These are phyloP conservation scores for Stomorhina lunata DNA, from an alignment of 2,888 invertebrate genomes.

Conservation along the genomic window DNA sequence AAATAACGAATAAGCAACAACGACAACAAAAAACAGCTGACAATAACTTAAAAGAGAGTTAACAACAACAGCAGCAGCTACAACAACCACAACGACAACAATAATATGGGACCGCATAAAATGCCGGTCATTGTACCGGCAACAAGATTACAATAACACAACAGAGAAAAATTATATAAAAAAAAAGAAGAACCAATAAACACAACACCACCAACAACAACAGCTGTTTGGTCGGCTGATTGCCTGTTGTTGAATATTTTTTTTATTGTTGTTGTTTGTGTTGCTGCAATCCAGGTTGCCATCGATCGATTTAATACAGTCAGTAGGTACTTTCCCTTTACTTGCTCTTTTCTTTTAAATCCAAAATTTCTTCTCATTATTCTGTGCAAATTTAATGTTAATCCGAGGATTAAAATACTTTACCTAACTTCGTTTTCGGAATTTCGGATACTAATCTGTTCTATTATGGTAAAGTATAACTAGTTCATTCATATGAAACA, in stretches of 20 bases:
- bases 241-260: neutral
- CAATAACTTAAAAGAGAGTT: conserved; percentile 32
- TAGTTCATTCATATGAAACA: no score
- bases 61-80: neutral
- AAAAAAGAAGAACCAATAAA: no score
- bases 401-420: no score
- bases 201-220: conserved; percentile 53
- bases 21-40: conserved; percentile 53
- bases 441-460: no score
- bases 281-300: neutral
- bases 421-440: no score
- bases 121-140: conserved; percentile 67
- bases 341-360: no score
- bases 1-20: conserved; percentile 6
- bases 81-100: neutral
- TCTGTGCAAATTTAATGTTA: no score
- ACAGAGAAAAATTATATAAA: conserved; percentile 4
- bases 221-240: conserved; percentile 53
- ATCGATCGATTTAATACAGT: no score
- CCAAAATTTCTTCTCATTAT: neutral
- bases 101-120: conserved; percentile 18
- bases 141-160: conserved; percentile 43
- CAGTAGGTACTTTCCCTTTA: no score
- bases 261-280: neutral
- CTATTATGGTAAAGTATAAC: no score